Evolutionary conservation across 2,113 vertebrate genomes (phyloP).

Genomic region (Rhabdornis inornatus): DNA sequence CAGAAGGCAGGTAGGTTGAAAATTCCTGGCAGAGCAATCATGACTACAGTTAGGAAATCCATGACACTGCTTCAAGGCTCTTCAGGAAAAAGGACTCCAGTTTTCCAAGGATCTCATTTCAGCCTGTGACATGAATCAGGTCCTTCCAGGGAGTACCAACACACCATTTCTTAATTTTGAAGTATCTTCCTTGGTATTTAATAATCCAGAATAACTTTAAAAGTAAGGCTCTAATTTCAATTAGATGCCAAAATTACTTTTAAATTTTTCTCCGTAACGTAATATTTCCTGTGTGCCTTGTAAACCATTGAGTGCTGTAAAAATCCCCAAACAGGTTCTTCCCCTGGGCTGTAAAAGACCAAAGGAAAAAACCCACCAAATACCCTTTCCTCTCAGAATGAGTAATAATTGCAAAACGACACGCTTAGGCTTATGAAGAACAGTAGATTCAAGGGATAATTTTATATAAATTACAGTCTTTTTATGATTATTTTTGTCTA

Average conservation of each 20-base stretch:
- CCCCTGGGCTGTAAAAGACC: not conserved
- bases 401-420: slow-evolving; percentile 3
- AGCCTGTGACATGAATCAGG: not conserved
- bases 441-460: slow-evolving; percentile 4
- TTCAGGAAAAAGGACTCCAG: not conserved
- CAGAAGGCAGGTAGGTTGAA: not conserved
- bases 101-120: not conserved
- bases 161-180: not conserved
- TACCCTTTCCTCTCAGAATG: not conserved
- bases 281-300: not conserved
- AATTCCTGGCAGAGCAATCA: not conserved
- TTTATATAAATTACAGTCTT: slow-evolving; percentile 8
- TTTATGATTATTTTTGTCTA: slow-evolving; percentile 1
- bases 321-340: not conserved
- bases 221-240: not conserved
- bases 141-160: not conserved
- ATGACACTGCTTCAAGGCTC: not conserved
- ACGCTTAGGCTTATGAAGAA: not conserved
- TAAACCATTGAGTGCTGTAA: not conserved
- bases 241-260: not conserved
- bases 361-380: not conserved
- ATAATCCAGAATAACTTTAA: not conserved
- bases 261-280: not conserved
- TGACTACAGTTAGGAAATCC: not conserved
- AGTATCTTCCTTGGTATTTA: not conserved